These are phyloP conservation scores for Notocelia uddmanniana DNA, from an alignment of 2,888 invertebrate species.

Conservation along the genomic window DNA sequence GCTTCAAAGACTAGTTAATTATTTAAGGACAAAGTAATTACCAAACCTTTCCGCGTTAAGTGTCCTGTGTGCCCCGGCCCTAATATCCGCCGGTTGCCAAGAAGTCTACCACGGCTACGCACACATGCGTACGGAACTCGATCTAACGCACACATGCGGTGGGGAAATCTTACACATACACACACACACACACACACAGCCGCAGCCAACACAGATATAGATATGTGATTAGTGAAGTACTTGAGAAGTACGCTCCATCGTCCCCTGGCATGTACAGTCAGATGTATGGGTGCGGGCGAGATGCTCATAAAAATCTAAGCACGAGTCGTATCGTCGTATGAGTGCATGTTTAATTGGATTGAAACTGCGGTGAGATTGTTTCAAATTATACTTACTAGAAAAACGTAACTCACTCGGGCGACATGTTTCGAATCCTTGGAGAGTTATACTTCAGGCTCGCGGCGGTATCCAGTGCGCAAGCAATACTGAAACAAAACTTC, in stretches of 20 bases:
- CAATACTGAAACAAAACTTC: too few relatives aligned
- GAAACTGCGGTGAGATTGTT: too few relatives aligned
- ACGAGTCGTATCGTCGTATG: neutral
- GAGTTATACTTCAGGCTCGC: too few relatives aligned
- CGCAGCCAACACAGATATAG: constrained; percentile 19
- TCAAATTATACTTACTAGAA: too few relatives aligned
- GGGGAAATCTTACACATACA: constrained; percentile 63
- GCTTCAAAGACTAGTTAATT: neutral
- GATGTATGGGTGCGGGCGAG: neutral
- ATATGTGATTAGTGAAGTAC: constrained; percentile 19
- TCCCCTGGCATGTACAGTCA: neutral
- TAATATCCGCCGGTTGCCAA: constrained; percentile 67
- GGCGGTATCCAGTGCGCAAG: too few relatives aligned
- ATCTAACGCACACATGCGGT: constrained; percentile 61
- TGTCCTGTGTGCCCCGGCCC: constrained; percentile 50
- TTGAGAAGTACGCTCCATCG: neutral
- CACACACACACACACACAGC: constrained; percentile 54
- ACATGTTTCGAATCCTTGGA: too few relatives aligned
- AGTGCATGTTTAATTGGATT: too few relatives aligned
- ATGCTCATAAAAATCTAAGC: neutral
- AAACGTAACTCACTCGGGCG: too few relatives aligned
- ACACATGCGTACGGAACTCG: constrained; percentile 64
- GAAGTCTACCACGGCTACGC: constrained; percentile 69
- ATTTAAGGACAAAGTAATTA: constrained; percentile 41
- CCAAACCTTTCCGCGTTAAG: neutral